Conservation (phyloP, 2,888 invertebrate genomes). For the Perdita meconis region DNA sequence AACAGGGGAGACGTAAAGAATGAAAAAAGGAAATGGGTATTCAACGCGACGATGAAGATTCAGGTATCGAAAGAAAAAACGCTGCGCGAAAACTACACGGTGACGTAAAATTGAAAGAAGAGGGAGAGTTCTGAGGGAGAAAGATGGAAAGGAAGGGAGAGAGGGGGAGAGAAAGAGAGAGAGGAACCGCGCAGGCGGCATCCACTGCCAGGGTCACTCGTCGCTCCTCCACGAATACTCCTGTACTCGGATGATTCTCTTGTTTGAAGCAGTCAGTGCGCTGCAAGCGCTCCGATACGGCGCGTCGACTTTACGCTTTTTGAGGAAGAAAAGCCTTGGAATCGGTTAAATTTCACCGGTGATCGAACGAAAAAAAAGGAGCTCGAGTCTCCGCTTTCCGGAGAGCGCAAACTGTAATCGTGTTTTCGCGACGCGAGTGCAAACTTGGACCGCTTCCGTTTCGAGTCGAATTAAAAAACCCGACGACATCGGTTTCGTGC, state of each 20-base stretch:
- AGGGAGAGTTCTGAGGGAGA: conserved; percentile 2
- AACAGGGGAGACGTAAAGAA: neutral
- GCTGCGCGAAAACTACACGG: neutral
- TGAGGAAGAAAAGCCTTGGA: neutral
- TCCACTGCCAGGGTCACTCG: conserved; percentile 83
- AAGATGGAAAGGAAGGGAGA: neutral
- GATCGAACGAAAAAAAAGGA: neutral
- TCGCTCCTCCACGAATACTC: conserved; percentile 58
- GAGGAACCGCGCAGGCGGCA: conserved; percentile 82
- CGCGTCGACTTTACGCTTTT: conserved; percentile 57
- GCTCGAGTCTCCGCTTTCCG: neutral
- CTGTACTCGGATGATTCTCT: conserved; percentile 58
- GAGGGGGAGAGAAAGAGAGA: conserved; percentile 34
- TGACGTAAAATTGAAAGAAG: neutral
- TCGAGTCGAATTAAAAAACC: neutral
- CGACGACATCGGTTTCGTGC: neutral
- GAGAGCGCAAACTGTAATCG: neutral
- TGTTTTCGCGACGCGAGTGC: neutral
- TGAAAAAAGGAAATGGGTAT: neutral
- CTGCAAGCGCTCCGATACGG: conserved; percentile 69
- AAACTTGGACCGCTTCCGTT: neutral
- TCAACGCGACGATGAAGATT: neutral
- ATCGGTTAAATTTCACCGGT: neutral
- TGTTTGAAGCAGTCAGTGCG: conserved; percentile 69
- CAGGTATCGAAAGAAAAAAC: conserved; percentile 11